phyloP scores from a whole-genome alignment of 2,888 invertebrate genomes.

The Ophion ellenae region DNA sequence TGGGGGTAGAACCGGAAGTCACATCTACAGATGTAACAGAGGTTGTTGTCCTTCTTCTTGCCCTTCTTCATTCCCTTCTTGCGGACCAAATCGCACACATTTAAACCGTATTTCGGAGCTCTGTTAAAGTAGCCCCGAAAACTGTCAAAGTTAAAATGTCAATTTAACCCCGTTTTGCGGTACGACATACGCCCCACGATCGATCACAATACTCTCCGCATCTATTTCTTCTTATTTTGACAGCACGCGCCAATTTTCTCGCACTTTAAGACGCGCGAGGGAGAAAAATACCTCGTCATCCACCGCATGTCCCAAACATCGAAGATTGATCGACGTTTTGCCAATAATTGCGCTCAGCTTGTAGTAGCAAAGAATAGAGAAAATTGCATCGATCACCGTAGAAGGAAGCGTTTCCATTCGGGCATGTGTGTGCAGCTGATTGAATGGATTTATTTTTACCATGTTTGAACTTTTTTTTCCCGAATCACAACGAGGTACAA shows the following conservation, averaged over 20 bases:
- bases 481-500: no score
- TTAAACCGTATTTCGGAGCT: no score
- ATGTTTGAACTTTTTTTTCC: no score
- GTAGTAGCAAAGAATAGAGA: not conserved
- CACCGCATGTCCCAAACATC: not conserved
- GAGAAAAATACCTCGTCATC: not conserved
- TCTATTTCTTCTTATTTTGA: not conserved
- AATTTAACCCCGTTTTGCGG: no score
- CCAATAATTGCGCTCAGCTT: not conserved
- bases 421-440: not conserved
- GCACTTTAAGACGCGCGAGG: not conserved
- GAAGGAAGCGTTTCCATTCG: not conserved
- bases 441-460: no score
- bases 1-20: no score
- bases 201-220: not conserved
- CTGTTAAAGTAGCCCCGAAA: no score
- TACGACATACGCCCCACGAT: not conserved
- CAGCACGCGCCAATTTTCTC: not conserved
- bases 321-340: constrained; percentile 23
- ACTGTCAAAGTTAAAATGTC: no score
- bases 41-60: no score
- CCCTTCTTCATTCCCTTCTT: no score
- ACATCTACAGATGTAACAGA: no score
- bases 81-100: no score
- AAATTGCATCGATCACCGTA: not conserved